Evolutionary conservation across 1,140 invertebrate species (phyloP).

Genomic region (Holcopasites calliopsidis): DNA sequence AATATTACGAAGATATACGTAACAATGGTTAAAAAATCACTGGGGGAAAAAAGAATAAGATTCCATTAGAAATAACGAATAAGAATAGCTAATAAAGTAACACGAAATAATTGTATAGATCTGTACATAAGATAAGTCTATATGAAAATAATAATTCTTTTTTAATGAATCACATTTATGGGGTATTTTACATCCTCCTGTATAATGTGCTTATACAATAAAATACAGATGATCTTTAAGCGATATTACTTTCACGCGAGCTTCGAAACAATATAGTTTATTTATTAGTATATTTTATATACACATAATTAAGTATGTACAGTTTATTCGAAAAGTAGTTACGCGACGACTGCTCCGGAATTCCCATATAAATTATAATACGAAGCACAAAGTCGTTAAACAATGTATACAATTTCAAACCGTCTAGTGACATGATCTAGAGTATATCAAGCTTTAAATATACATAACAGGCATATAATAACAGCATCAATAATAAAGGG

Average conservation of each 20-base stretch:
- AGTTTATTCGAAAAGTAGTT: slow-evolving; percentile 8
- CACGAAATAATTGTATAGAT: slow-evolving; percentile 61
- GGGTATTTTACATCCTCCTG: neutral
- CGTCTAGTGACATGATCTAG: neutral
- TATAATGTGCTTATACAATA: neutral
- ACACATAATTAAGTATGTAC: slow-evolving; percentile 42
- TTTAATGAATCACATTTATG: slow-evolving; percentile 46
- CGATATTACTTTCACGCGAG: neutral
- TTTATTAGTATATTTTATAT: slow-evolving; percentile 36
- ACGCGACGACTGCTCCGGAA: slow-evolving; percentile 6
- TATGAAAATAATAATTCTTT: slow-evolving; percentile 63
- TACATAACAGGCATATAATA: neutral
- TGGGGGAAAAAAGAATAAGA: too few species aligned
- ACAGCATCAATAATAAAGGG: neutral
- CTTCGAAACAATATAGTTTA: slow-evolving; percentile 39
- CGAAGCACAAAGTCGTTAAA: slow-evolving; percentile 1
- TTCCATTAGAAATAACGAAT: too few species aligned
- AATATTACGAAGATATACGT: too few species aligned
- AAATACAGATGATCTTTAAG: neutral
- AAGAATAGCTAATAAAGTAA: slow-evolving; percentile 3
- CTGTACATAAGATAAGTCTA: slow-evolving; percentile 68
- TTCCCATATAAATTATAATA: neutral
- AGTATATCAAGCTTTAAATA: slow-evolving; percentile 5
- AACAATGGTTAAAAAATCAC: too few species aligned
- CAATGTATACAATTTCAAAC: neutral